phyloP scores from a whole-genome alignment of 2,113 vertebrate genomes.

The Menura novaehollandiae region DNA sequence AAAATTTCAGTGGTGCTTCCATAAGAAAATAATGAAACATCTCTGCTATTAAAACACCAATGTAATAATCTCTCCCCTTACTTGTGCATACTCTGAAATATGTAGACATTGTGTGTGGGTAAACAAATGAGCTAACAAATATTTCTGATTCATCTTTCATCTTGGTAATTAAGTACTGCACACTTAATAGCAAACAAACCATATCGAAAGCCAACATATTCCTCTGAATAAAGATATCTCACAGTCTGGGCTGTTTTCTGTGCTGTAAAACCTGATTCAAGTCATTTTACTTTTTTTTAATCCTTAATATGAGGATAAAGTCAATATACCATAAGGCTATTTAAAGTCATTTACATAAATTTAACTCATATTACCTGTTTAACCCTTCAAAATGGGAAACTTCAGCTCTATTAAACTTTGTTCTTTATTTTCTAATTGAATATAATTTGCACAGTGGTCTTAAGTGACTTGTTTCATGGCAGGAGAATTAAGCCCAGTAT shows the following conservation, averaged over 20 bases:
- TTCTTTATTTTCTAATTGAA: background rate
- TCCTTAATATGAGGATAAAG: background rate
- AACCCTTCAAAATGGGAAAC: background rate
- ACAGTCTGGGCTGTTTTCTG: background rate
- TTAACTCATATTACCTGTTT: background rate
- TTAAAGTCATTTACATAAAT: background rate
- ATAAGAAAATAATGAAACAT: background rate
- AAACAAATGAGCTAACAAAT: background rate
- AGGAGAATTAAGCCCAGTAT: background rate
- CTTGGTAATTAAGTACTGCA: background rate
- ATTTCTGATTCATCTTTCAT: background rate
- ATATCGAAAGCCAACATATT: background rate
- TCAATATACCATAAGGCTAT: background rate
- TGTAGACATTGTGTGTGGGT: background rate
- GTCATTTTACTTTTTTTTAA: background rate
- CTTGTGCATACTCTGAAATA: background rate
- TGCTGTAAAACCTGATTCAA: background rate
- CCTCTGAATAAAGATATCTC: background rate
- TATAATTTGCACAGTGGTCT: background rate
- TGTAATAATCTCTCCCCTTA: background rate
- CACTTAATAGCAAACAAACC: background rate
- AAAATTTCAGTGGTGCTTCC: background rate
- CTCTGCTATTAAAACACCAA: background rate
- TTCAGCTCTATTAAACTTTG: background rate
- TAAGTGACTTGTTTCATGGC: background rate